Conservation (phyloP, 2,113 vertebrate species). For the Salvelinus sp. region DNA sequence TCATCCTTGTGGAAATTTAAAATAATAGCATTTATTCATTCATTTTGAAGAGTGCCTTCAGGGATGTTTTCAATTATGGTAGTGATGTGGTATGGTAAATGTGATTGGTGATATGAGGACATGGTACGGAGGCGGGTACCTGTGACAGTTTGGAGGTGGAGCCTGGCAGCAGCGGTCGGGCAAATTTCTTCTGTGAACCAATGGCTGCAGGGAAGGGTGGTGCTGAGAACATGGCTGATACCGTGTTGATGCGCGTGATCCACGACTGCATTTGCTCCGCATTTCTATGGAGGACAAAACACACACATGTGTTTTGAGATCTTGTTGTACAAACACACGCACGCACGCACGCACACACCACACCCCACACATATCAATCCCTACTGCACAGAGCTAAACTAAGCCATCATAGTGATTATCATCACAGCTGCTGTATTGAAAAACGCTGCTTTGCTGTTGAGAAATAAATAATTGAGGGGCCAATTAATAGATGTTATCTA, state of each 20-base stretch:
- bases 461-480: slow-evolving; percentile 50
- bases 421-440: slow-evolving; percentile 21
- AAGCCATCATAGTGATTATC: slow-evolving; percentile 55
- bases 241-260: slow-evolving; percentile 97
- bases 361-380: background rate
- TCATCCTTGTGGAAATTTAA: too few relatives aligned
- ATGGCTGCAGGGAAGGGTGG: slow-evolving; percentile 95
- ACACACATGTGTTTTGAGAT: too few relatives aligned
- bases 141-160: slow-evolving; percentile 89
- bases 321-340: too few relatives aligned
- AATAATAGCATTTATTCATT: too few relatives aligned
- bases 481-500: slow-evolving; percentile 60
- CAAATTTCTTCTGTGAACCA: slow-evolving; percentile 95
- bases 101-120: background rate
- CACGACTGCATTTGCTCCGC: slow-evolving; percentile 97
- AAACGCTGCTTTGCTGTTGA: slow-evolving; percentile 35
- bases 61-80: too few relatives aligned
- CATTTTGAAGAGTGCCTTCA: too few relatives aligned
- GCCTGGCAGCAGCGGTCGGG: slow-evolving; percentile 89
- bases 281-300: slow-evolving; percentile 70
- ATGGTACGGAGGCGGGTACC: slow-evolving; percentile 64
- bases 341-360: background rate
- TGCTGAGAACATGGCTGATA: slow-evolving; percentile 95
- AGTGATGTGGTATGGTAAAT: too few relatives aligned
- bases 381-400: slow-evolving; percentile 5